These are phyloP conservation scores for Ischnus inquisitorius DNA, from an alignment of 2,888 invertebrate species.

Conservation along the genomic window DNA sequence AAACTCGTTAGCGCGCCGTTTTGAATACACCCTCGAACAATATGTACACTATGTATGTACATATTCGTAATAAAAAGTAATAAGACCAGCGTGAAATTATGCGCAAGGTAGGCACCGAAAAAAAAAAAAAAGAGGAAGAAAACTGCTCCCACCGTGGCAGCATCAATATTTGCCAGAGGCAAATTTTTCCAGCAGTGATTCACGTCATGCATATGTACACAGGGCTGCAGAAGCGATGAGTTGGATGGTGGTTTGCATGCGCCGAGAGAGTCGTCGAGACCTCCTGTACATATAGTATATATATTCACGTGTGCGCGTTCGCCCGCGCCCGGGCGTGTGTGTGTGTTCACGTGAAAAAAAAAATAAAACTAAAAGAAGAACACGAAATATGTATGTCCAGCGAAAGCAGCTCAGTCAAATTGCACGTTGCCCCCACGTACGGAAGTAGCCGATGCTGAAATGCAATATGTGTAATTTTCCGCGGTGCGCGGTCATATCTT, in stretches of 20 bases:
- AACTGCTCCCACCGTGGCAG: slow-evolving; percentile 35
- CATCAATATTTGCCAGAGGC: slow-evolving; percentile 59
- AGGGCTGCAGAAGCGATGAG: slow-evolving; percentile 31
- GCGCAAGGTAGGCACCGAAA: slow-evolving; percentile 28
- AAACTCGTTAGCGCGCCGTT: slow-evolving; percentile 36
- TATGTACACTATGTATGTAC: slow-evolving; percentile 2
- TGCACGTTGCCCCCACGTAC: slow-evolving; percentile 58
- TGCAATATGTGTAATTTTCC: slow-evolving; percentile 72
- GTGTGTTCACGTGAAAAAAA: too few relatives aligned
- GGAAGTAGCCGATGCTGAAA: slow-evolving; percentile 71
- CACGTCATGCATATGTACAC: slow-evolving; percentile 64
- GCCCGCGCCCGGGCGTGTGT: too few relatives aligned
- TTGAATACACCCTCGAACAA: slow-evolving; percentile 2
- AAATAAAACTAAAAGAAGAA: slow-evolving; percentile 30
- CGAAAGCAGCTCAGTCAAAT: slow-evolving; percentile 62
- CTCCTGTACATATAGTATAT: slow-evolving; percentile 4
- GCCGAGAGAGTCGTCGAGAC: slow-evolving; percentile 39
- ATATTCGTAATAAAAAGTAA: slow-evolving; percentile 38
- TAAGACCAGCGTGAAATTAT: slow-evolving; percentile 48
- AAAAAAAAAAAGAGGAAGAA: slow-evolving; percentile 33
- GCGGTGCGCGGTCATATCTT: slow-evolving; percentile 55
- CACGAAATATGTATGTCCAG: slow-evolving; percentile 55
- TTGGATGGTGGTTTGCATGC: slow-evolving; percentile 28
- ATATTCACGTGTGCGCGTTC: not conserved
- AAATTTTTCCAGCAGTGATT: slow-evolving; percentile 64